phyloP scores from a whole-genome alignment of 2,888 invertebrate genomes.

The Dromius quadrimaculatus region DNA sequence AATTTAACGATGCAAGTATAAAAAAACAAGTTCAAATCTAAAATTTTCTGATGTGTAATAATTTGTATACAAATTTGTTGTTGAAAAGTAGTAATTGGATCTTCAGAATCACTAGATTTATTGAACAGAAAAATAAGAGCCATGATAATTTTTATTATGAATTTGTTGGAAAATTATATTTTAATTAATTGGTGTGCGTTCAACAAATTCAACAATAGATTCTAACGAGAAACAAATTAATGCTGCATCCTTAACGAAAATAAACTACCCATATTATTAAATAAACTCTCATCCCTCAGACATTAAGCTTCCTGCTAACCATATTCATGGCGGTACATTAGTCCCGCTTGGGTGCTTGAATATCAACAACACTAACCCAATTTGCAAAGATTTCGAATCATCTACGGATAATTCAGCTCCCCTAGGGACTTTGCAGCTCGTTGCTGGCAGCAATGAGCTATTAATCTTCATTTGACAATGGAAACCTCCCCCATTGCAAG shows the following conservation, averaged over 20 bases:
- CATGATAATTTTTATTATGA: neutral
- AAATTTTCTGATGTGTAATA: neutral
- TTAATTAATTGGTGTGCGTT: neutral
- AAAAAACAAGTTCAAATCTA: neutral
- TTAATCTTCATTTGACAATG: conserved; percentile 53
- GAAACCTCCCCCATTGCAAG: conserved; percentile 2
- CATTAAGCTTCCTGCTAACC: conserved; percentile 2
- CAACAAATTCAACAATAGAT: neutral
- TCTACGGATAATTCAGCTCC: conserved; percentile 44
- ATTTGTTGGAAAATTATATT: neutral
- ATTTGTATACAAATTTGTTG: too few species aligned
- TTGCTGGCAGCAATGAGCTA: conserved; percentile 25
- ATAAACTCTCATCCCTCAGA: conserved; percentile 38
- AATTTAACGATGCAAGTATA: too few species aligned
- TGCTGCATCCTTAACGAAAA: conserved; percentile 19
- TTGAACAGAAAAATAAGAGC: too few species aligned
- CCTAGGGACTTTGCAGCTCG: conserved; percentile 28
- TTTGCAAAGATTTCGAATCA: conserved; percentile 49
- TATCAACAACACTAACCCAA: conserved; percentile 41
- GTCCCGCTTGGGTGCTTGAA: too few species aligned
- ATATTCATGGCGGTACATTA: conserved; percentile 47
- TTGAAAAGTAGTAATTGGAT: too few species aligned
- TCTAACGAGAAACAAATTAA: conserved; percentile 4
- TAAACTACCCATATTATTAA: conserved; percentile 29
- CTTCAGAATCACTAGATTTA: too few species aligned